These are phyloP conservation scores for Atherinomorus stipes DNA, from an alignment of 2,113 vertebrate species.

Conservation along the genomic window DNA sequence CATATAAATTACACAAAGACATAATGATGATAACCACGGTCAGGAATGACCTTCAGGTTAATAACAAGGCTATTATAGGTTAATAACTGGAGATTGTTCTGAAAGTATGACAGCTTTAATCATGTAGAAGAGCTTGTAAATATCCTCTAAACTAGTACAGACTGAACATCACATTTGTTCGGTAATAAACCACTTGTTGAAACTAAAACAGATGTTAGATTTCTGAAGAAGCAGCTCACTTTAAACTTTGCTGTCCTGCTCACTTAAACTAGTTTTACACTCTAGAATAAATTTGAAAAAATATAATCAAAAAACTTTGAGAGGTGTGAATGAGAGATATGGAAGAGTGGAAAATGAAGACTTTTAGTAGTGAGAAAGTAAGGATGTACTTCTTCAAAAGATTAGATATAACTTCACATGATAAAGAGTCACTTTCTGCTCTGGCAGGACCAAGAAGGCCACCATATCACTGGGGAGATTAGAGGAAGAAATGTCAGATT, in stretches of 20 bases:
- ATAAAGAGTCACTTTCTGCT: background rate
- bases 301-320: background rate
- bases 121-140: too few relatives aligned
- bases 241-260: background rate
- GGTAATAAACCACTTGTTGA: too few relatives aligned
- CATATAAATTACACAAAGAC: too few relatives aligned
- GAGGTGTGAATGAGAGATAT: constrained; percentile 4
- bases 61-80: background rate
- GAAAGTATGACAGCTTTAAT: background rate
- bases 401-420: constrained; percentile 11
- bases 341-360: background rate
- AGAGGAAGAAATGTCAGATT: background rate
- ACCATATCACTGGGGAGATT: background rate
- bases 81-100: background rate
- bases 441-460: background rate
- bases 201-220: too few relatives aligned
- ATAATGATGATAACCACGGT: background rate
- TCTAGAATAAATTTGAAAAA: background rate
- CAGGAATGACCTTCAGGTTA: background rate
- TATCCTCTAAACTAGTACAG: too few relatives aligned
- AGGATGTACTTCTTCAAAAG: constrained; percentile 2
- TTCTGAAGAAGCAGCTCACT: too few relatives aligned
- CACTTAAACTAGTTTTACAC: background rate
- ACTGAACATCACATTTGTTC: too few relatives aligned
- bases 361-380: background rate